Evolutionary conservation across 2,113 vertebrate genomes (phyloP).

Genomic region (Eidolon helvum): DNA sequence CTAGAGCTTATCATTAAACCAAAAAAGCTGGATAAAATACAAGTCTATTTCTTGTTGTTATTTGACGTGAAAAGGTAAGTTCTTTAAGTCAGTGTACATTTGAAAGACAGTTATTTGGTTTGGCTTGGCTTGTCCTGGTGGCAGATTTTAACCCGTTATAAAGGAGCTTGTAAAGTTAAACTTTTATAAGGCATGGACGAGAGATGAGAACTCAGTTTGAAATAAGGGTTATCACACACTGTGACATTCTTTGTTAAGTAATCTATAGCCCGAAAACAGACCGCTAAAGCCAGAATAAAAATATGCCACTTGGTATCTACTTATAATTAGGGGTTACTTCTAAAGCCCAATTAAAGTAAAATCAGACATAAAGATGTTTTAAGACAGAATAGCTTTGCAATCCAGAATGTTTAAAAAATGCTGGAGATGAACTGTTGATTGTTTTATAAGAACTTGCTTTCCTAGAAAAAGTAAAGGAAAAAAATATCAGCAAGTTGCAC

Average conservation of each 20-base stretch:
- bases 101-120: conserved; percentile 60
- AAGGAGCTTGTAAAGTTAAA: conserved; percentile 63
- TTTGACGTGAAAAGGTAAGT: conserved; percentile 40
- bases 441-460: not conserved
- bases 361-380: not conserved
- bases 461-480: not conserved
- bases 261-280: not conserved
- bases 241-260: not conserved
- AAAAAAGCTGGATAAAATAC: conserved; percentile 68
- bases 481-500: not conserved
- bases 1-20: conserved; percentile 75
- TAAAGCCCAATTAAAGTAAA: not conserved
- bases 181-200: not conserved
- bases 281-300: conserved; percentile 1
- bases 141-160: conserved; percentile 29
- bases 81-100: conserved; percentile 34
- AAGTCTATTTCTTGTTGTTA: conserved; percentile 48
- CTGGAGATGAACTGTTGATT: not conserved
- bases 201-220: not conserved
- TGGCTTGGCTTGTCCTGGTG: conserved; percentile 36
- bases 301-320: not conserved
- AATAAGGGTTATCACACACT: conserved; percentile 8
- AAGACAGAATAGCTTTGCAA: not conserved
- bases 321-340: not conserved
- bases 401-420: not conserved